Base-by-base conservation (phyloP, 2,888 invertebrate genomes). In the Eilema caniola region DNA sequence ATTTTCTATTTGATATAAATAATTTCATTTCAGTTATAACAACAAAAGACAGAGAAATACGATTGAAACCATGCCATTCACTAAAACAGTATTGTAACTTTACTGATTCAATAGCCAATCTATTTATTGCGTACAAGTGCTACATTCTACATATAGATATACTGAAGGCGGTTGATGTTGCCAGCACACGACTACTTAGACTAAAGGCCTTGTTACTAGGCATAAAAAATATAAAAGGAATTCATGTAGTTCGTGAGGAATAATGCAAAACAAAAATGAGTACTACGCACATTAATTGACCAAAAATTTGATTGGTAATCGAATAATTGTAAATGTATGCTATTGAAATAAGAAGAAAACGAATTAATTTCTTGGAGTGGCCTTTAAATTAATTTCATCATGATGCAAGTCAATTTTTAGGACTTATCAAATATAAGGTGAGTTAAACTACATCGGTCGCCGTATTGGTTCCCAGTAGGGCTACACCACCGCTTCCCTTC, bases 11-110 rank as follows among this genome's bases (percentile, higher is more conserved):
- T 33, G 12, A 41, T 20, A 14, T 31, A 24, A 31, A 56, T 23
- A 23, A 60, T 20, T 66, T 66, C 56, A 23, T 75, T 73, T 10
- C 73, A 75, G 75, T 75, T 2, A 59, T 56, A 16, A 61, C 67
- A n/a, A 61, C 60, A 8, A 62, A 41, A 20, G 60, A 68, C 28
- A 73, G 69, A 37, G 33, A 62, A 47, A 57, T 71, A 10, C 37
- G 71, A 31, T 66, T 67, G 25, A 66, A 69, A 57, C 47, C 60
- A 61, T 70, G 41, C 53, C 31, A 61, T 16, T n/a, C 65, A 3
- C 56, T 70, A 33, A 53, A 70, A 10, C 66, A 67, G 41, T 67
- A 63, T 62, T 67, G 37, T 41, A 16, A 24, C 0, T 66, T 70
- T 28, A 57, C 63, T 3, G 56, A 70, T 66, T 70, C 70, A 7